Evolutionary conservation across 2,113 vertebrate genomes (phyloP), one percentile per base, ranked within the genome.

Genomic region (Apus apus): DNA sequence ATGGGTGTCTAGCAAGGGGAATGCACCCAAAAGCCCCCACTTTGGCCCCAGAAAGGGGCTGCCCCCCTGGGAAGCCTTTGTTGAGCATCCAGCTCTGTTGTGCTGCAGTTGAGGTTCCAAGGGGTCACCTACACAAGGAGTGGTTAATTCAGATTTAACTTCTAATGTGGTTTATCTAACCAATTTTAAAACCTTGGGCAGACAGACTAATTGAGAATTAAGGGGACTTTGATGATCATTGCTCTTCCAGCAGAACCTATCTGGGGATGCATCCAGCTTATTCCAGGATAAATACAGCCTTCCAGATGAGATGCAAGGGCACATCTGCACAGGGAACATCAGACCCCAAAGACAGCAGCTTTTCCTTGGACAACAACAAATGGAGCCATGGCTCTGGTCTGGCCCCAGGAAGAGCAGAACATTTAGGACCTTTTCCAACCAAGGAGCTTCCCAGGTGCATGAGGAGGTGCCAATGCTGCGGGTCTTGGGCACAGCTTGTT

Each of bases 81-180:
- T 30, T 14, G 11, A 13, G 27, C 30, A 11, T 12, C 53, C 75
- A 61, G 75, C 46, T 34, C 74, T 43, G 46, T 43, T 51, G 3
- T 29, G 43, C 67, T 62, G 27, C 62, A 29, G 16, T 5, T 1
- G 1, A 27, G 48, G 26, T 11, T 64, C 66, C 15, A 15, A 40
- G 50, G 83, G 79, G n/a, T 51, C 5, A 1, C n/a, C 81, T 12
- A 7, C 18, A 40, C n/a, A 16, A 36, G 85, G 88, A 50, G 73
- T 88, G 64, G 87, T 76, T 93, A 83, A 94, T 85, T 94, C 90
- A 85, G 45, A 70, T 76, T 95, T 85, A 85, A 82, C 75, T 91
- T 51, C 77, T 50, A 77, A 90, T 70, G 82, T 0, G 1, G 67
- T 95, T 94, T 88, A 90, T 88, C 92, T 70, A 70, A 96, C 67